phyloP scores from a whole-genome alignment of 30 jellyfish, hydroid and myxozoan species.

The Aurelia aurita region DNA sequence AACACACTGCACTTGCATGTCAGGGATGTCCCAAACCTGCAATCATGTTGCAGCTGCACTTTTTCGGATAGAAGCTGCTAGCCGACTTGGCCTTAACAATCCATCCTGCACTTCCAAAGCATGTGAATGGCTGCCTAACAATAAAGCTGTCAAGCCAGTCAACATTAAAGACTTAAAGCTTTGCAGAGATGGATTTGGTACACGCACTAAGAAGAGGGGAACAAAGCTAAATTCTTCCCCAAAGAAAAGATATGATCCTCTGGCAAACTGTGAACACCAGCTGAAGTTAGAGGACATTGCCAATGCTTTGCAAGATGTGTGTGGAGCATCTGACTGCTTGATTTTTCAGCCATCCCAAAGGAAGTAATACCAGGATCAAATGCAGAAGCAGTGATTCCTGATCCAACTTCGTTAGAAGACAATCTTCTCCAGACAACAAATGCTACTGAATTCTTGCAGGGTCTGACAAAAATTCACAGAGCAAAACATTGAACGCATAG shows the following conservation, averaged over 20 bases:
- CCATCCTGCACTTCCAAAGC: constrained; percentile 55
- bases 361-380: neutral
- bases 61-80: constrained; percentile 65
- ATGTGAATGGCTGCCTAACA: constrained; percentile 67
- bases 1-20: constrained; percentile 56
- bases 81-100: constrained; percentile 46
- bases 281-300: constrained; percentile 4
- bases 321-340: neutral
- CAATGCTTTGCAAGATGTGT: constrained; percentile 10
- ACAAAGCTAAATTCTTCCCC: constrained; percentile 25
- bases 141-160: constrained; percentile 26
- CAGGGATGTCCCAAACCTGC: constrained; percentile 50
- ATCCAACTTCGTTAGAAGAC: neutral
- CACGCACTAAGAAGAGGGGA: neutral
- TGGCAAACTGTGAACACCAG: constrained; percentile 16
- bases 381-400: neutral
- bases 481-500: constrained; percentile 1
- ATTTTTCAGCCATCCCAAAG: neutral
- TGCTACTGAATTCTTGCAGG: neutral
- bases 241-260: constrained; percentile 29
- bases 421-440: neutral
- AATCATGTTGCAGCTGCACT: constrained; percentile 43
- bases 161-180: constrained; percentile 40
- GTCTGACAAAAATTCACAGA: neutral
- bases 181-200: constrained; percentile 28